A percentile compares a stretch with the other conserved stretches of the same genome.
These are phyloP conservation scores for Cololabis saira DNA, from an alignment of 2,113 vertebrate genomes.

Conservation along the genomic window DNA sequence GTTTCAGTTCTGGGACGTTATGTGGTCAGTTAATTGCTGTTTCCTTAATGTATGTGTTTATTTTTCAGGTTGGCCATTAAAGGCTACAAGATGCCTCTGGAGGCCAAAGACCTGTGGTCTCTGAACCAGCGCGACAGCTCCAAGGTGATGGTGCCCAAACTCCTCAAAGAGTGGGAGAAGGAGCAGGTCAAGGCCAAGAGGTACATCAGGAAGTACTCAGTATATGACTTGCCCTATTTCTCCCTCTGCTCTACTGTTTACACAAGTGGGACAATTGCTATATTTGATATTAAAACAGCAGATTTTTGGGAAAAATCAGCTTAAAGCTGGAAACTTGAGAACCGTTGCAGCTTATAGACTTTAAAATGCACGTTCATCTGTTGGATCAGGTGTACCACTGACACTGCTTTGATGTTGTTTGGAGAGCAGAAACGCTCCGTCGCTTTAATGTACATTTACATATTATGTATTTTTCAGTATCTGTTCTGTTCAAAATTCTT, in stretches of 20 bases:
- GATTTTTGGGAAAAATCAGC: too few species aligned
- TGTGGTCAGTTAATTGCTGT: background rate
- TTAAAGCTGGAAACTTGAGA: too few species aligned
- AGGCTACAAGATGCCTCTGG: slow-evolving; percentile 90
- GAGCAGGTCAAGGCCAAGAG: slow-evolving; percentile 81
- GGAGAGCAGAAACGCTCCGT: background rate
- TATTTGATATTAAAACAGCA: too few species aligned
- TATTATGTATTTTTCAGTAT: too few species aligned
- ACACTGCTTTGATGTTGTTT: background rate
- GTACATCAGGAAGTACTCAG: slow-evolving; percentile 42
- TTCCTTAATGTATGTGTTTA: slow-evolving; percentile 17
- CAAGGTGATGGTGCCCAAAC: slow-evolving; percentile 79
- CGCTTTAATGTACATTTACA: background rate
- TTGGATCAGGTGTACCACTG: too few species aligned
- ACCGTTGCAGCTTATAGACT: too few species aligned
- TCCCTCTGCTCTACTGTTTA: too few species aligned
- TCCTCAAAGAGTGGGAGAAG: slow-evolving; percentile 89
- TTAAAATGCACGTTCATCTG: too few species aligned
- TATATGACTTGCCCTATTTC: background rate
- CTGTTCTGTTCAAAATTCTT: too few species aligned
- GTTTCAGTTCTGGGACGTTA: too few species aligned
- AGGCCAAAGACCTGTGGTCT: slow-evolving; percentile 92
- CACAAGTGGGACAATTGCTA: too few species aligned
- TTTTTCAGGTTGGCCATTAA: slow-evolving; percentile 87
- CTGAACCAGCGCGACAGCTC: slow-evolving; percentile 88